Evolutionary conservation across 2,888 invertebrate genomes (phyloP).

Genomic region (Lamellibrachia satsuma): DNA sequence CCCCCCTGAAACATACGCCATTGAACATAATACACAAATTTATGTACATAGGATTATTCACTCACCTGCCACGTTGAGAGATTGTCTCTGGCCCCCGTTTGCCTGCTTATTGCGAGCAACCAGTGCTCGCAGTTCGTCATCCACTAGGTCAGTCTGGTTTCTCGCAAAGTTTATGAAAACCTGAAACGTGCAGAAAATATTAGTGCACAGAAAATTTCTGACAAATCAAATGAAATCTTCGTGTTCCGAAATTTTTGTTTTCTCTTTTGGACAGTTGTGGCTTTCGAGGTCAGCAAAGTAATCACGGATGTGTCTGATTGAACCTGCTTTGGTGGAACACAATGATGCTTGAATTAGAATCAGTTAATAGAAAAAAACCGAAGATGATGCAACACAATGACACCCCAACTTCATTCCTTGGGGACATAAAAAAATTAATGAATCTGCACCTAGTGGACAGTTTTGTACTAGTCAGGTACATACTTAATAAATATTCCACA

Average conservation of each 20-base stretch:
- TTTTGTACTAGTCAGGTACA: not conserved
- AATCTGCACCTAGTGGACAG: not conserved
- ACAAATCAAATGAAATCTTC: not conserved
- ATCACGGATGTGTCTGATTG: too few species aligned
- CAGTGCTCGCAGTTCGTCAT: constrained; percentile 34
- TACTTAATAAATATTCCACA: not conserved
- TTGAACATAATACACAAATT: too few species aligned
- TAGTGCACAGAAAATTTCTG: not conserved
- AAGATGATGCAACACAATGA: too few species aligned
- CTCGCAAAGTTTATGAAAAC: constrained; percentile 69
- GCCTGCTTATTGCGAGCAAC: constrained; percentile 3
- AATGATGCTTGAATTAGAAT: too few species aligned
- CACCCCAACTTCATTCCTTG: not conserved
- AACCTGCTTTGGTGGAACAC: too few species aligned
- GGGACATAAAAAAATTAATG: not conserved
- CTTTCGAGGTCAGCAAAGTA: too few species aligned
- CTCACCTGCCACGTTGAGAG: constrained; percentile 7
- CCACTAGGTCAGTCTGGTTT: constrained; percentile 62
- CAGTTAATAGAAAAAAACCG: not conserved
- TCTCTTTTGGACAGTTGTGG: too few species aligned
- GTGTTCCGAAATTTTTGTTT: too few species aligned
- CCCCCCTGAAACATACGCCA: too few species aligned
- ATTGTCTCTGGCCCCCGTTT: not conserved
- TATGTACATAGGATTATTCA: too few species aligned
- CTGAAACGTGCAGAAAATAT: constrained; percentile 47